Conservation (phyloP, 1,140 invertebrate species). For the Drosophila melanogaster region DNA sequence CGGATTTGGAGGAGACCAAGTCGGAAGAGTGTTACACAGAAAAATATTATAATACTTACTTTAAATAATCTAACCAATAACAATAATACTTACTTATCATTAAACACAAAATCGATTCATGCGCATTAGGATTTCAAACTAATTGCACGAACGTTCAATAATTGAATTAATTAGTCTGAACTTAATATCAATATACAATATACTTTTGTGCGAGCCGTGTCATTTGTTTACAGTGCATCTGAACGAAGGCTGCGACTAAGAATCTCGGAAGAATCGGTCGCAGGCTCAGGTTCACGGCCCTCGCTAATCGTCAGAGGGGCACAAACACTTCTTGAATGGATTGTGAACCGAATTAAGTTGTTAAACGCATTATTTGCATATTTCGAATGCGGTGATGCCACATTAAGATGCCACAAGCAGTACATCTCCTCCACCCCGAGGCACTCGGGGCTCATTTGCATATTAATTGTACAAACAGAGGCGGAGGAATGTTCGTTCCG, state of each 20-base stretch:
- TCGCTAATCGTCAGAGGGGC: conserved; percentile 66
- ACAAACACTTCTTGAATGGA: conserved; percentile 38
- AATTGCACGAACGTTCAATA: too few relatives aligned
- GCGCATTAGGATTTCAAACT: too few relatives aligned
- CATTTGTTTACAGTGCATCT: conserved; percentile 5
- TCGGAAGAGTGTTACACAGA: conserved; percentile 3
- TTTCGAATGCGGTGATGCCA: conserved; percentile 66
- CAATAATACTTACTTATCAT: too few relatives aligned
- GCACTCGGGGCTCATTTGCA: conserved; percentile 66
- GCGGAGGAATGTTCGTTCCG: conserved; percentile 36
- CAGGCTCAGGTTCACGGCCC: conserved; percentile 66
- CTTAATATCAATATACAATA: too few relatives aligned
- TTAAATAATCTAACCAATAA: too few relatives aligned
- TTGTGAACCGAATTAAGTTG: conserved; percentile 76
- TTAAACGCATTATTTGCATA: conserved; percentile 84
- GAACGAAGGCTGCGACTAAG: conserved; percentile 7
- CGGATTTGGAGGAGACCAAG: conserved; percentile 6
- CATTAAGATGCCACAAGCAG: conserved; percentile 67
- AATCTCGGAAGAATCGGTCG: conserved; percentile 26
- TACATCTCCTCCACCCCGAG: conserved; percentile 8
- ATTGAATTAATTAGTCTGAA: too few relatives aligned
- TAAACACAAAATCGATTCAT: too few relatives aligned
- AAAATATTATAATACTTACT: background rate
- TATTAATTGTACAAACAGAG: conserved; percentile 82
- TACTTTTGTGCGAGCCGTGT: background rate